Evolutionary conservation across 2,113 vertebrate genomes (phyloP).

Genomic region (Sialia sialis): DNA sequence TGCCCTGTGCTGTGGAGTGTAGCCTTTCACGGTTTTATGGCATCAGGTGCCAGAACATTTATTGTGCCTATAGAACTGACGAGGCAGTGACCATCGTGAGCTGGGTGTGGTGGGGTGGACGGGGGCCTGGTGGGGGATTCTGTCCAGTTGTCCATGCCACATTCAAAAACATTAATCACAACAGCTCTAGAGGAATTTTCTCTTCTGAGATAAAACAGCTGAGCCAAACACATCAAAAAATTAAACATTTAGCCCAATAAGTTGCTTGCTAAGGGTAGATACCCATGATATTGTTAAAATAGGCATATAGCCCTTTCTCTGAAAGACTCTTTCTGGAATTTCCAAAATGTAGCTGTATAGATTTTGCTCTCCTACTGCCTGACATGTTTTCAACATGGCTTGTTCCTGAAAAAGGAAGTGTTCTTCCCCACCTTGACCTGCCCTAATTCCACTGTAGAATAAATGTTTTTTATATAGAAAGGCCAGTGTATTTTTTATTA

Average conservation of each 20-base stretch:
- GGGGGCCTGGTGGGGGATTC: rapidly evolving
- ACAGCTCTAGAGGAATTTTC: background rate
- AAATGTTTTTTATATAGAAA: background rate
- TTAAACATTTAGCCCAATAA: background rate
- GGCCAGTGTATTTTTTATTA: background rate
- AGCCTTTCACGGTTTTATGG: background rate
- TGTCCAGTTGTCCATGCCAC: background rate
- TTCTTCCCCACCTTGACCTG: background rate
- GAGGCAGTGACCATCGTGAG: background rate
- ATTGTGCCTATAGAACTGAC: rapidly evolving
- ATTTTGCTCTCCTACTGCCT: background rate
- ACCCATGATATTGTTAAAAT: background rate
- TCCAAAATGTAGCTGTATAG: background rate
- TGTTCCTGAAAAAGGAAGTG: background rate
- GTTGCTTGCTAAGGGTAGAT: background rate
- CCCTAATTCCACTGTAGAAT: background rate
- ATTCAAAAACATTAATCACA: background rate
- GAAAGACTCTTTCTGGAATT: background rate
- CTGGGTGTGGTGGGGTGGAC: background rate
- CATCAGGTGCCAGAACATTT: background rate
- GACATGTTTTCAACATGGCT: background rate
- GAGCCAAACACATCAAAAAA: background rate
- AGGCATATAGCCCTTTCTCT: background rate
- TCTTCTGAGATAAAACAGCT: background rate
- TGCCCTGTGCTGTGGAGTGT: background rate